Conservation (phyloP, 64 coral and sea anemone species). For the Catalaphyllia jardinei region DNA sequence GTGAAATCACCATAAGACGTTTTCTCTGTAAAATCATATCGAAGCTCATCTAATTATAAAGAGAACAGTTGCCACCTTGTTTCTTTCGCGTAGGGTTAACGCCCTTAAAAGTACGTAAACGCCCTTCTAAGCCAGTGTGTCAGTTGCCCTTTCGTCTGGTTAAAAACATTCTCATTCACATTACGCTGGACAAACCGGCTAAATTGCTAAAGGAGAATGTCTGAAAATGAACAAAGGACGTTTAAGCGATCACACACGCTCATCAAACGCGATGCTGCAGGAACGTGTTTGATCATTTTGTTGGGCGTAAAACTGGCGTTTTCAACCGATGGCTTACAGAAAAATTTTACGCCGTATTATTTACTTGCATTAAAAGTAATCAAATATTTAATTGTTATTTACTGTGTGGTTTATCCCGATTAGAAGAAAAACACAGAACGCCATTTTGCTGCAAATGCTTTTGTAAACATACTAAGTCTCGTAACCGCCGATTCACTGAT, state of each 20-base stretch:
- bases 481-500: not conserved
- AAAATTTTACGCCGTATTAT: not conserved
- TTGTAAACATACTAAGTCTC: not conserved
- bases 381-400: constrained; percentile 43
- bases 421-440: not conserved
- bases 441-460: not conserved
- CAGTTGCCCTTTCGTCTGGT: too few relatives aligned
- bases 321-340: not conserved
- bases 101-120: not conserved
- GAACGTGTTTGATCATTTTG: too few relatives aligned
- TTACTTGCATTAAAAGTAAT: not conserved
- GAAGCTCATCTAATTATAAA: not conserved
- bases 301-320: not conserved
- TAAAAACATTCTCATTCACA: too few relatives aligned
- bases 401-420: not conserved
- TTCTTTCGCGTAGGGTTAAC: not conserved
- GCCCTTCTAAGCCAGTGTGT: not conserved
- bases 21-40: not conserved
- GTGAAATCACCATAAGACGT: too few relatives aligned
- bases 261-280: too few relatives aligned
- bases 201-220: too few relatives aligned
- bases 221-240: too few relatives aligned
- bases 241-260: too few relatives aligned
- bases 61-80: not conserved
- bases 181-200: too few relatives aligned